Conservation (phyloP, 2,113 vertebrate genomes). For the Myotis brandtii region DNA sequence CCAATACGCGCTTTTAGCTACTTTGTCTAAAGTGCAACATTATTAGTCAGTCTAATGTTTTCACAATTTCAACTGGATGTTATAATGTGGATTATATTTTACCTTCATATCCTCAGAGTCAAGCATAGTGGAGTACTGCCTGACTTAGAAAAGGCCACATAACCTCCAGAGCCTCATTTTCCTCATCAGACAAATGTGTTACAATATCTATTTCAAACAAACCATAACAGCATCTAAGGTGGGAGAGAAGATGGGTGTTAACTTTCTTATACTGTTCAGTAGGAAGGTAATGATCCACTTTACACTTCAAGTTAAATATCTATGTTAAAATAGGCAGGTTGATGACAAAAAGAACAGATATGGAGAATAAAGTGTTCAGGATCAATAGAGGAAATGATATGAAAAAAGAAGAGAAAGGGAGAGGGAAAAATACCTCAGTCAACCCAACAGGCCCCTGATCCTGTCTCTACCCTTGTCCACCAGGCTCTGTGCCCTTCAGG, state of each 20-base stretch:
- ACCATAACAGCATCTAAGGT: background rate
- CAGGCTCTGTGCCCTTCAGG: background rate
- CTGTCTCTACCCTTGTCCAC: background rate
- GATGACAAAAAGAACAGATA: background rate
- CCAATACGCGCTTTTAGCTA: background rate
- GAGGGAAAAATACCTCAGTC: background rate
- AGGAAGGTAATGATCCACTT: background rate
- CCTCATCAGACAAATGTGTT: background rate
- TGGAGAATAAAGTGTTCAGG: background rate
- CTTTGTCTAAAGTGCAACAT: background rate
- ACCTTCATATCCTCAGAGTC: background rate
- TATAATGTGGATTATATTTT: background rate
- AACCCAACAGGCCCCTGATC: background rate
- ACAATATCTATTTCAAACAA: background rate
- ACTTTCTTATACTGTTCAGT: background rate
- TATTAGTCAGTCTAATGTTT: background rate
- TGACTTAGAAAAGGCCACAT: background rate
- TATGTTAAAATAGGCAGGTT: background rate
- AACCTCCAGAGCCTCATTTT: background rate
- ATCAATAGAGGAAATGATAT: background rate
- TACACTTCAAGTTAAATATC: background rate
- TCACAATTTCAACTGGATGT: background rate
- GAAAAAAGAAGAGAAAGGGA: background rate
- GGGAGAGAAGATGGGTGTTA: background rate
- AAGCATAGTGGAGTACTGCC: background rate